Percentiles rank a stretch among this genome's conserved stretches.
Evolutionary conservation across 2,113 vertebrate genomes (phyloP).

Genomic region (Gasterosteus aculeatus): DNA sequence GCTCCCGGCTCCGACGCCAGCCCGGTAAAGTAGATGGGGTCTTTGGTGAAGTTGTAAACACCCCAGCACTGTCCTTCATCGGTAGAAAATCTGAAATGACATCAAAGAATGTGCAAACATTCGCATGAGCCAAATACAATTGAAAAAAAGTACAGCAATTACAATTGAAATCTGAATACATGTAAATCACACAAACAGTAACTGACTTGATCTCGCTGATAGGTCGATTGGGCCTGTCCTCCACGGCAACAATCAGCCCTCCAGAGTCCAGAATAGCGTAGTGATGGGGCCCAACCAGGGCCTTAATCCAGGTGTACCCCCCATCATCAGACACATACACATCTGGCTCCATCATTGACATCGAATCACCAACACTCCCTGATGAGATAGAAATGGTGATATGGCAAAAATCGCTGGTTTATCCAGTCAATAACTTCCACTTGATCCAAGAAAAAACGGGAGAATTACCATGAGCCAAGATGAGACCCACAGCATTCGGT

Average conservation of each 20-base stretch:
- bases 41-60: conserved; percentile 82
- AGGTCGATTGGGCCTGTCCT: conserved; percentile 79
- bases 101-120: neutral
- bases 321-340: conserved; percentile 96
- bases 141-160: neutral
- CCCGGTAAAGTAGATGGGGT: conserved; percentile 89
- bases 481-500: conserved; percentile 91
- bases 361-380: conserved; percentile 92
- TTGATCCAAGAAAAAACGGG: neutral
- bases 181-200: neutral
- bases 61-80: conserved; percentile 97
- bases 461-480: conserved; percentile 90
- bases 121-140: neutral
- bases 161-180: neutral
- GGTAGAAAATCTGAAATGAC: conserved; percentile 88
- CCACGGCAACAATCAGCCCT: conserved; percentile 91
- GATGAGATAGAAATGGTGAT: conserved; percentile 6
- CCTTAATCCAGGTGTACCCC: conserved; percentile 90
- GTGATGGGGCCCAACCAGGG: conserved; percentile 90
- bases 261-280: conserved; percentile 95
- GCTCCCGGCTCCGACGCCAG: conserved; percentile 93
- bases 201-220: conserved; percentile 88
- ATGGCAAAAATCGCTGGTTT: neutral
- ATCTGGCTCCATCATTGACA: conserved; percentile 88
- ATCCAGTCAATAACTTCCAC: neutral